A percentile compares a stretch with the other conserved stretches of the same genome.
Conservation (phyloP, 2,888 invertebrate species). For the Epistrophella euchroma region DNA sequence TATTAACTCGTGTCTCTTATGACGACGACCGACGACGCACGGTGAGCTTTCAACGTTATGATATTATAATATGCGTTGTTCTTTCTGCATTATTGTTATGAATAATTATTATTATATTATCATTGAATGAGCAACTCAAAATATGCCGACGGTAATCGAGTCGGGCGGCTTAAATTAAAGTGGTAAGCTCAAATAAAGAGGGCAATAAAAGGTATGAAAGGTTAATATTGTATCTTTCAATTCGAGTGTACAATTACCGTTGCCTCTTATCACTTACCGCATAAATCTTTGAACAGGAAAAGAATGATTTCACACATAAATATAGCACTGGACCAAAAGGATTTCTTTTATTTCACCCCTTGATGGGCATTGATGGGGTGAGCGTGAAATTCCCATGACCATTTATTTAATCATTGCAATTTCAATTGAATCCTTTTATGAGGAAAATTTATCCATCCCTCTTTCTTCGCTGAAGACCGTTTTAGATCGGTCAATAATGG, state of each 20-base stretch:
- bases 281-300: conserved; percentile 61
- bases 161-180: conserved; percentile 55
- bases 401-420: conserved; percentile 76
- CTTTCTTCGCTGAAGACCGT: conserved; percentile 18
- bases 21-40: no score
- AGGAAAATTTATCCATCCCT: conserved; percentile 52
- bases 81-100: conserved; percentile 63
- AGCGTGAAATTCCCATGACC: conserved; percentile 72
- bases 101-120: conserved; percentile 74
- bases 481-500: conserved; percentile 72
- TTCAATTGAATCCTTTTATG: conserved; percentile 74
- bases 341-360: conserved; percentile 67
- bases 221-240: conserved; percentile 59
- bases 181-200: conserved; percentile 27
- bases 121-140: conserved; percentile 51
- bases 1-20: conserved; percentile 73
- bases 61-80: conserved; percentile 48
- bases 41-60: conserved; percentile 32
- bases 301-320: conserved; percentile 36
- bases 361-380: conserved; percentile 44
- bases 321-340: conserved; percentile 48
- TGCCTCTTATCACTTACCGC: conserved; percentile 67
- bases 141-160: conserved; percentile 29
- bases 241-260: conserved; percentile 73
- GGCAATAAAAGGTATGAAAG: background rate